Evolutionary conservation across 1,140 invertebrate species (phyloP), one percentile per base, ranked within the genome.

Genomic region (Belonocnema kinseyi): DNA sequence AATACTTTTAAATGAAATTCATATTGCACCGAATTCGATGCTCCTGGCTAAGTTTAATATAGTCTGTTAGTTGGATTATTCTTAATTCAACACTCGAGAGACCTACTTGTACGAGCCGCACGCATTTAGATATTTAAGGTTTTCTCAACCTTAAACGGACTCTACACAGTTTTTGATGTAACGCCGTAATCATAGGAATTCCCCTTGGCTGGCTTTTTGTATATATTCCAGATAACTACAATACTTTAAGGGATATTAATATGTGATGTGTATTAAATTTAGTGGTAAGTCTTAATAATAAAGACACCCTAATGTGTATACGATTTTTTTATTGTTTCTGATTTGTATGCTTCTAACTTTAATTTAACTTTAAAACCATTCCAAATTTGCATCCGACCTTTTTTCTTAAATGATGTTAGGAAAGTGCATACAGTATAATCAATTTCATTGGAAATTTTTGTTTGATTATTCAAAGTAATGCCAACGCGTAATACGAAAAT

Each of bases 211-310:
- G 86, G 89, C 86, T 91, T 91, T 91, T 90, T 91, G 89, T 90
- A 91, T 90, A 91, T 91, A 90, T 90, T 88, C 86, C 84, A 86
- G 82, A 85, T 88, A 86, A 86, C 84, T 87, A 86, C 80, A 80
- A 83, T 86, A 87, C 87, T 66, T 66, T 66, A 40, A 66, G 61
- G 84, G 80, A 81, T 85, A 85, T 83, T 87, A 86, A 85, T 86
- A 87, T 86, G 86, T 89, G 85, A 90, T 88, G 87, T 90, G 89
- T 90, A 90, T 89, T 88, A 89, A 89, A 87, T 85, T 87, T 88
- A 91, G 85, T 71, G 82, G 78, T 90, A 90, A 90, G 88, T 88
- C 80, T 86, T 83, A 87, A 85, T 86, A 87, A 89, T 84, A 83
- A 78, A 75, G 90, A 84, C 85, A 84, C 75, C 79, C 81, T 80